Evolutionary conservation across 2,797 vertebrate species (phyloP).

Genomic region (Hippopotamyrus pictus): DNA sequence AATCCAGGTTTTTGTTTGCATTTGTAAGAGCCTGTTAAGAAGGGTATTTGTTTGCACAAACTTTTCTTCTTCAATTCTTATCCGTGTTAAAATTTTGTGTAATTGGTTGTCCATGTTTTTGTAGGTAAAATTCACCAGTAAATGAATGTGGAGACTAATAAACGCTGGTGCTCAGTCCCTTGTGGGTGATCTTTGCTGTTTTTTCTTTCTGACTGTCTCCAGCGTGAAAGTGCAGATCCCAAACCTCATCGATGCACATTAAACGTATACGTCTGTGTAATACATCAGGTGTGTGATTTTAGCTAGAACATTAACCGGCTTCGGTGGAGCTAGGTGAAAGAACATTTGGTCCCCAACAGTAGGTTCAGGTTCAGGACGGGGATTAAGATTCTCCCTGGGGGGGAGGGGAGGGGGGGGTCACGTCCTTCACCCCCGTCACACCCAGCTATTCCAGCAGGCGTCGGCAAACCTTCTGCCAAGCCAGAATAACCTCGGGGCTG

Average conservation of each 20-base stretch:
- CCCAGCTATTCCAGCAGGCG: neutral
- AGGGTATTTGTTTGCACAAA: conserved; percentile 31
- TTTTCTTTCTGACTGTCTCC: neutral
- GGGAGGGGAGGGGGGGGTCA: neutral
- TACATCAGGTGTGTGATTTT: neutral
- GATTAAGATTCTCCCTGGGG: neutral
- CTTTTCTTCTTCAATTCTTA: conserved; percentile 26
- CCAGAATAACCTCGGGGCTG: neutral
- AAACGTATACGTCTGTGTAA: neutral
- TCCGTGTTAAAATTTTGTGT: conserved; percentile 32
- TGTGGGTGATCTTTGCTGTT: neutral
- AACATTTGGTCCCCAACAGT: neutral
- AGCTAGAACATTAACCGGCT: neutral
- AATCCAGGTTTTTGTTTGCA: conserved; percentile 27
- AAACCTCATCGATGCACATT: neutral
- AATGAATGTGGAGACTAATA: conserved; percentile 27
- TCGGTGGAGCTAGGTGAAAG: neutral
- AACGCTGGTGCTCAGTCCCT: conserved; percentile 11
- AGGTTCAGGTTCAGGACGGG: neutral
- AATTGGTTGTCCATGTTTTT: conserved; percentile 21
- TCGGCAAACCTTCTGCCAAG: neutral
- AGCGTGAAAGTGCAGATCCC: neutral
- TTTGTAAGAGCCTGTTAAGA: conserved; percentile 28
- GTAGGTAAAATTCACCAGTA: conserved; percentile 10
- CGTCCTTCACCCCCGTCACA: neutral